Evolutionary conservation across 2,888 invertebrate species (phyloP).

Genomic region (Chaetogeoica ovagalla): DNA sequence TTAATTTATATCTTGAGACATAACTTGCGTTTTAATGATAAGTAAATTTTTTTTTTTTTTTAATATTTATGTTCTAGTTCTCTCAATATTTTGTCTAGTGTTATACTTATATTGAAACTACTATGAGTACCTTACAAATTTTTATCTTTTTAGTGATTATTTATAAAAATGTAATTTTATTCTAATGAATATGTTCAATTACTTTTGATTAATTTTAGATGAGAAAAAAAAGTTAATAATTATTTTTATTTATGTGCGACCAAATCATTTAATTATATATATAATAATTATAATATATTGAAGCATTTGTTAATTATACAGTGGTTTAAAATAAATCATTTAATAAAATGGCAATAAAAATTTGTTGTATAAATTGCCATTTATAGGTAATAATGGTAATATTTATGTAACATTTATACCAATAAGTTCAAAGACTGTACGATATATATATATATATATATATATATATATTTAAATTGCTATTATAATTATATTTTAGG

Average conservation of each 20-base stretch:
- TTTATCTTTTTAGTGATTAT: conserved; percentile 41
- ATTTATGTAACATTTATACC: conserved; percentile 38
- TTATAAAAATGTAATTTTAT: conserved; percentile 32
- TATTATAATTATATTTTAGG: conserved; percentile 33
- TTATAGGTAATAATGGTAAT: conserved; percentile 13
- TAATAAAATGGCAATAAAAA: conserved; percentile 40
- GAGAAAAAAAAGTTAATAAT: background rate
- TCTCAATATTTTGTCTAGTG: conserved; percentile 29
- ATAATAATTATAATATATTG: background rate
- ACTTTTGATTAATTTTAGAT: conserved; percentile 48
- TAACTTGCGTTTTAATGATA: conserved; percentile 28
- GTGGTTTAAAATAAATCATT: conserved; percentile 19
- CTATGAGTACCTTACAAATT: conserved; percentile 42
- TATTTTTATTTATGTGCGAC: conserved; percentile 26
- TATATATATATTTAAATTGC: conserved; percentile 9
- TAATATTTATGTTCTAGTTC: conserved; percentile 40
- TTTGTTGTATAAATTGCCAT: conserved; percentile 32
- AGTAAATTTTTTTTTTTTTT: background rate
- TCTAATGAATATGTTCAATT: conserved; percentile 43
- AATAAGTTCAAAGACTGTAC: conserved; percentile 46
- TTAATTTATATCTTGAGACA: conserved; percentile 37
- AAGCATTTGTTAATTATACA: conserved; percentile 12
- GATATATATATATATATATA: too few species aligned
- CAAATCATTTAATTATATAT: conserved; percentile 12
- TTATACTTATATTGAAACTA: conserved; percentile 19